Base-by-base conservation (phyloP, 2,113 vertebrate species). In the Plecturocebus donacophilus region DNA sequence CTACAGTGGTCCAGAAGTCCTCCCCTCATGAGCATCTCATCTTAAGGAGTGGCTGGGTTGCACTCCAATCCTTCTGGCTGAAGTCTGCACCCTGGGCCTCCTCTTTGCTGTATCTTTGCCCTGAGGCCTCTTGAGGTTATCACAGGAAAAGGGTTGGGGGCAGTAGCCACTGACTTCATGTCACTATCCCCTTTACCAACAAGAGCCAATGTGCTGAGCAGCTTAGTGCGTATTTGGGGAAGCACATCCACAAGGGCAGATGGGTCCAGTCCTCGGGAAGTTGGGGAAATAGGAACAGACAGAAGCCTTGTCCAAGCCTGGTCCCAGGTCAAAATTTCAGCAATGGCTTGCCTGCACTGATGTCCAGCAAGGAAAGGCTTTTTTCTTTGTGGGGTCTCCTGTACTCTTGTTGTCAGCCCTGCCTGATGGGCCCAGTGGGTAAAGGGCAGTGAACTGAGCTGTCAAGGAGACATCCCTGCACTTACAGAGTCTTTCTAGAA, bases 1-100 rank as follows among this genome's bases (percentile, higher is more conserved):
- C 38, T 5, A 3, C 0, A 0, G 32, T 2, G 12, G 17, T 5
- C 21, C 7, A 11, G 32, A 25, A 2, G 20, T 27, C 16, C 12
- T 42, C 8, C 1, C 23, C 6, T 6, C 12, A 17, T 12, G 16
- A 70, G 32, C 47, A 40, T 21, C 3, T 2, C 16, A 13, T 64
- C 61, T 64, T 64, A 64, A 9, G 21, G 32, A 10, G 21, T 17
- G 92, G n/a, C 42, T 47, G 20, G 19, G 16, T 42, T 54, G 40
- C 25, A 32, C 25, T 21, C 27, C 21, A 27, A 19, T 32, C 35
- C 68, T 54, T n/a, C 40, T 1, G 17, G 87, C n/a, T 19, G 35
- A 75, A 40, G 56, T 52, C 13, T 70, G 17, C 8, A 10, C 19
- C 70, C 27, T 71, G 19, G 45, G 42, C 14, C 45, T 8, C 35